Conservation (phyloP, 2,888 invertebrate species). For the Deroplatys truncata region DNA sequence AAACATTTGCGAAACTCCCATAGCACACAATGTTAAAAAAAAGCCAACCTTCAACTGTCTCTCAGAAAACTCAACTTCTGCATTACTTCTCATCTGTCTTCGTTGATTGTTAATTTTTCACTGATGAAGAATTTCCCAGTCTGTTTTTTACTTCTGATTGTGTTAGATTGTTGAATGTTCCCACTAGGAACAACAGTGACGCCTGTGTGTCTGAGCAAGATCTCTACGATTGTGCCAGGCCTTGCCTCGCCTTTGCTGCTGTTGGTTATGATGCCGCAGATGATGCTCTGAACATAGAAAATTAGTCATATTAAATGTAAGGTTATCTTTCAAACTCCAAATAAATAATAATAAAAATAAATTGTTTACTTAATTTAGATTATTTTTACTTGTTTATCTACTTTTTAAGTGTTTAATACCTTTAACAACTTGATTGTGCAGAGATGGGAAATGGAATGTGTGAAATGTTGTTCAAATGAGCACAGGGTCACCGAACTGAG, state of each 20-base stretch:
- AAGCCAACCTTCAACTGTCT: background rate
- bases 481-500: too few species aligned
- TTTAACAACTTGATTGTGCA: too few species aligned
- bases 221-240: constrained; percentile 1
- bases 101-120: background rate
- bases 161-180: background rate
- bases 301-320: background rate
- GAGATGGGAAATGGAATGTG: too few species aligned
- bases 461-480: too few species aligned
- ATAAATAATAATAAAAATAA: too few species aligned
- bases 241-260: background rate
- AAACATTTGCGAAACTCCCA: background rate
- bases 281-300: background rate
- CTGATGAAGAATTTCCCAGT: background rate
- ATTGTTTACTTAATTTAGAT: too few species aligned
- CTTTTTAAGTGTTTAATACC: too few species aligned
- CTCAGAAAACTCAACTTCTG: background rate
- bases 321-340: too few species aligned
- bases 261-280: background rate
- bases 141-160: background rate
- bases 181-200: constrained; percentile 8
- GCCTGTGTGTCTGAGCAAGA: background rate
- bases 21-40: background rate
- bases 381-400: too few species aligned
- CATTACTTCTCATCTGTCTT: background rate